Base-by-base conservation (phyloP, 2,113 vertebrate species). In the Mus pahari region DNA sequence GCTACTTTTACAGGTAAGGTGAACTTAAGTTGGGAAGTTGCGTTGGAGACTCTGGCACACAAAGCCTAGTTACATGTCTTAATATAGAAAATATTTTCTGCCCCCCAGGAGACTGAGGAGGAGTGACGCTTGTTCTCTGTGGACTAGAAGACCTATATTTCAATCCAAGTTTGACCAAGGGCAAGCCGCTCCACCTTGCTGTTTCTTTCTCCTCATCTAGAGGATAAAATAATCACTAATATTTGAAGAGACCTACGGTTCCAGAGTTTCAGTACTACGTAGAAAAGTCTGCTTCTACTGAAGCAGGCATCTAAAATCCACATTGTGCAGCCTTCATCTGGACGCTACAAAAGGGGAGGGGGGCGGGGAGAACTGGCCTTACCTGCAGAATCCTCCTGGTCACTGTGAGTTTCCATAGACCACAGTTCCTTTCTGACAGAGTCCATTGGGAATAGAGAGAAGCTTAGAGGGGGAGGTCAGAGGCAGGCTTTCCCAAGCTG, bases 231-330 rank as follows among this genome's bases (percentile, higher is more conserved):
- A 45, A 86, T 96, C 53, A 95, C 71, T 86, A 64, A n/a, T 73
- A 91, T 89, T 96, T 66, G 17, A 86, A 84, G 83, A 84, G 79
- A 78, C 5, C n/a, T 73, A n/a, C 89, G 82, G 84, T n/a, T 86
- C 71, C 90, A 53, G 24, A 28, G 42, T 94, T 89, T 92, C 78
- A 94, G 0, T 19, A 36, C 55, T 66, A 60, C 17, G 19, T 11
- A 75, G 82, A 94, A 92, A 94, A 82, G 16, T 50, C 5, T 68
- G 82, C 92, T 92, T 94, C 91, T 89, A 78, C 8, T 89, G 90
- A 96, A 96, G 95, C 68, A 68, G 62, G 26, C 20, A 55, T 71
- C 79, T 88, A 89, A 90, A 81, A 94, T 78, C 42, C 50, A 91
- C 2, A 14, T 4, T 75, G 68, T 53, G 20, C 19, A 6, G 84